Percentiles rank a stretch among this genome's conserved stretches.
Evolutionary conservation across 2,797 vertebrate species (phyloP).

Genomic region (Lepilemur ruficaudatus): DNA sequence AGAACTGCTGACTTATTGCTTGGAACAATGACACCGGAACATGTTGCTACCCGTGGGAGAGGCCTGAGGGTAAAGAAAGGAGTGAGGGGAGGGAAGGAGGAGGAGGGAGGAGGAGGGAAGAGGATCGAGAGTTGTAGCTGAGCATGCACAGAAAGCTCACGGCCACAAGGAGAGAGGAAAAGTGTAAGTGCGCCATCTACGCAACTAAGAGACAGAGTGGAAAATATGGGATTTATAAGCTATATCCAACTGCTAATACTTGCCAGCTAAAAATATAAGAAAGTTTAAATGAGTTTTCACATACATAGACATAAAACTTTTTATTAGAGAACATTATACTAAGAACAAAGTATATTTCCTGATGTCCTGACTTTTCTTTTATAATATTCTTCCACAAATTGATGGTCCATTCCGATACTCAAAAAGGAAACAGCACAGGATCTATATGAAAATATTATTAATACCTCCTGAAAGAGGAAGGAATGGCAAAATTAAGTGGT

Average conservation of each 20-base stretch:
- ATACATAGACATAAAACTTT: background rate
- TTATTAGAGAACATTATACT: background rate
- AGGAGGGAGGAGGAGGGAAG: too few relatives aligned
- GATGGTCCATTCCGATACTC: background rate
- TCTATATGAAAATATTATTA: background rate
- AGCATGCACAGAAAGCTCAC: background rate
- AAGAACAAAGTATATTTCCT: background rate
- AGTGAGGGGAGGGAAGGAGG: background rate
- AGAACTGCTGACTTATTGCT: background rate
- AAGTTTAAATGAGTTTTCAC: background rate
- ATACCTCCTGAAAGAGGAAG: background rate
- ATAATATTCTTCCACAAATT: background rate
- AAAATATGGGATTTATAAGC: background rate
- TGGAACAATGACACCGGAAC: background rate
- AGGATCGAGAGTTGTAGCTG: background rate
- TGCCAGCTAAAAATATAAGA: background rate
- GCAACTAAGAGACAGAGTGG: background rate
- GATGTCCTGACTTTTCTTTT: background rate
- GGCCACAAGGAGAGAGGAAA: rapidly evolving
- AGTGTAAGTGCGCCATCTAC: rapidly evolving
- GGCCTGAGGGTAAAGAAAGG: background rate
- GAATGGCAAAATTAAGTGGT: background rate
- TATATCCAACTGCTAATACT: background rate
- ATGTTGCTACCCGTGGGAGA: background rate
- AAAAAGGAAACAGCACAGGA: background rate